Conservation (phyloP, 2,113 vertebrate genomes). For the Callospermophilus lateralis region DNA sequence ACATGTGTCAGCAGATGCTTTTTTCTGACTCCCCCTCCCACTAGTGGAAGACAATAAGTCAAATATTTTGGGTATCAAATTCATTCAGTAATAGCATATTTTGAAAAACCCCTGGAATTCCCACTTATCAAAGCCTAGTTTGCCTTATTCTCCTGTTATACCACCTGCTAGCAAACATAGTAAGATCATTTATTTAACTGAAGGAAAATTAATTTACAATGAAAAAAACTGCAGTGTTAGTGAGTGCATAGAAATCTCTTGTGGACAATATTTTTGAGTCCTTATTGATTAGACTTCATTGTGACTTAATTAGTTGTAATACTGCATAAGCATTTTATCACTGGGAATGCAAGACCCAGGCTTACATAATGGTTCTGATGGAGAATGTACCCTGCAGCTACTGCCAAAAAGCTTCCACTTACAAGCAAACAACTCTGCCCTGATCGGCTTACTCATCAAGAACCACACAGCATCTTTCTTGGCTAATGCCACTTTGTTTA, state of each 20-base stretch:
- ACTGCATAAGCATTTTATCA: constrained; percentile 70
- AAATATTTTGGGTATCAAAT: constrained; percentile 15
- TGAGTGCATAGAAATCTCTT: constrained; percentile 69
- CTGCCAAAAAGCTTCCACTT: constrained; percentile 71
- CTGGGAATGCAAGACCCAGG: constrained; percentile 40
- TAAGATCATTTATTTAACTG: constrained; percentile 71
- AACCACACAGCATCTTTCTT: constrained; percentile 35
- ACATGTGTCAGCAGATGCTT: not conserved
- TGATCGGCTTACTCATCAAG: constrained; percentile 22
- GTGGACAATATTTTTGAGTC: constrained; percentile 78
- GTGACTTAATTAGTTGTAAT: constrained; percentile 76
- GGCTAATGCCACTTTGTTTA: constrained; percentile 64
- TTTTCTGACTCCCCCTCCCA: not conserved
- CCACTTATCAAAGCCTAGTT: constrained; percentile 42
- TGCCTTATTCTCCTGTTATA: not conserved
- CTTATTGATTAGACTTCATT: constrained; percentile 78
- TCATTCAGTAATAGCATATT: constrained; percentile 25
- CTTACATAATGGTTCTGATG: constrained; percentile 65
- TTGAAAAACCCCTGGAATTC: not conserved
- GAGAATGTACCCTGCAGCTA: constrained; percentile 39
- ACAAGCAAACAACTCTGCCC: not conserved
- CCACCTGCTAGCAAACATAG: constrained; percentile 23
- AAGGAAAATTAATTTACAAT: constrained; percentile 76
- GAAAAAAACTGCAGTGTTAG: constrained; percentile 21
- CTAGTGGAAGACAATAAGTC: not conserved